Evolutionary conservation across 2,113 vertebrate genomes (phyloP).

Genomic region (Cardinalis cardinalis): DNA sequence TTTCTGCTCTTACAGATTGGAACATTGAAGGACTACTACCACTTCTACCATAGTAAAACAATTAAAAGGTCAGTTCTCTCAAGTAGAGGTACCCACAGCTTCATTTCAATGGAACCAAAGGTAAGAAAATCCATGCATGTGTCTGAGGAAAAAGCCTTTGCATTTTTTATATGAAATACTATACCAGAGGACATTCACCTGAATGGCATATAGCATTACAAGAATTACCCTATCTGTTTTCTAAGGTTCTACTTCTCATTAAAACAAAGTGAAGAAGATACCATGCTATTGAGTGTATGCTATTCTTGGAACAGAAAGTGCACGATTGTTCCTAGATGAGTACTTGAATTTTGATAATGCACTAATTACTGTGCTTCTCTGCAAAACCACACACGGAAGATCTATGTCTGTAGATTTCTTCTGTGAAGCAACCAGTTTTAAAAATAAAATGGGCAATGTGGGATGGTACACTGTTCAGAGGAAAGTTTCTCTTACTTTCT

Average conservation of each 20-base stretch:
- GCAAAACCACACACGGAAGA: not conserved
- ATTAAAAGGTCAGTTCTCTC: slow-evolving; percentile 96
- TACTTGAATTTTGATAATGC: not conserved
- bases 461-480: not conserved
- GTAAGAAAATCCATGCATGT: slow-evolving; percentile 78
- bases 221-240: slow-evolving; percentile 44
- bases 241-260: slow-evolving; percentile 34
- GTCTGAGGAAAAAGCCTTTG: slow-evolving; percentile 61
- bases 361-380: not conserved
- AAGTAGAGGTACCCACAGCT: slow-evolving; percentile 93
- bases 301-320: not conserved
- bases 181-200: slow-evolving; percentile 36
- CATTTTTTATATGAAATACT: slow-evolving; percentile 81
- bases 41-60: slow-evolving; percentile 97
- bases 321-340: not conserved
- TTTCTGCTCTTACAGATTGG: slow-evolving; percentile 82
- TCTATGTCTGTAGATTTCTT: not conserved
- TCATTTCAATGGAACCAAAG: slow-evolving; percentile 99
- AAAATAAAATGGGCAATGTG: not conserved
- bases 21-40: slow-evolving; percentile 94
- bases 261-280: not conserved
- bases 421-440: not conserved
- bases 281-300: not conserved
- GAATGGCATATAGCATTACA: slow-evolving; percentile 53
- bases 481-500: not conserved